A percentile compares a stretch with the other conserved stretches of the same genome.
Conservation (phyloP, 2,797 vertebrate species). For the Onychomys leucogaster region DNA sequence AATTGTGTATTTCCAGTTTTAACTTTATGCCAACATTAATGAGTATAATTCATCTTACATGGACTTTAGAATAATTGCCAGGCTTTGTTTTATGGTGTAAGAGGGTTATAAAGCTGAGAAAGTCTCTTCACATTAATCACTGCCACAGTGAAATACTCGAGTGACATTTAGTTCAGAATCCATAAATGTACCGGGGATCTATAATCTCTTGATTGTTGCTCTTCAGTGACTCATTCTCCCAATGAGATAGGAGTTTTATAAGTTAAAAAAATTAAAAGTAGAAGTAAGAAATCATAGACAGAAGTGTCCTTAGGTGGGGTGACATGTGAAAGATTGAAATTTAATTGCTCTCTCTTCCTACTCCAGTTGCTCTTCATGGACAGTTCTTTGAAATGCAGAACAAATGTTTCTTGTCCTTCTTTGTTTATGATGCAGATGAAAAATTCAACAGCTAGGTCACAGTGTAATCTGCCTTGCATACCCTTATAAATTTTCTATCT, state of each 20-base stretch:
- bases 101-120: conserved; percentile 55
- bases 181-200: background rate
- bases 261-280: conserved; percentile 14
- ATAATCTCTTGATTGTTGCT: conserved; percentile 20
- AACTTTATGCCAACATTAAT: conserved; percentile 59
- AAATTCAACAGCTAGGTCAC: conserved; percentile 74
- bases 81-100: conserved; percentile 67
- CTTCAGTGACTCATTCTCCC: conserved; percentile 51
- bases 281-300: conserved; percentile 35
- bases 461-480: conserved; percentile 69
- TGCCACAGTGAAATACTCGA: conserved; percentile 28
- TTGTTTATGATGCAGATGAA: conserved; percentile 80
- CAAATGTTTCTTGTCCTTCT: conserved; percentile 65
- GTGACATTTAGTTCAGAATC: conserved; percentile 38
- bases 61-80: conserved; percentile 17
- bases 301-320: conserved; percentile 49
- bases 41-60: conserved; percentile 51
- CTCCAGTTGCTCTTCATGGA: conserved; percentile 49
- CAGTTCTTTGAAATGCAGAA: conserved; percentile 65
- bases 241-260: conserved; percentile 54
- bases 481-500: conserved; percentile 76
- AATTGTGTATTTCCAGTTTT: conserved; percentile 60
- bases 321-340: conserved; percentile 55
- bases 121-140: conserved; percentile 49
- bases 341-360: conserved; percentile 38